These are phyloP conservation scores for Phenacoccus solenopsis DNA, from an alignment of 1,140 invertebrate genomes.

Conservation along the genomic window DNA sequence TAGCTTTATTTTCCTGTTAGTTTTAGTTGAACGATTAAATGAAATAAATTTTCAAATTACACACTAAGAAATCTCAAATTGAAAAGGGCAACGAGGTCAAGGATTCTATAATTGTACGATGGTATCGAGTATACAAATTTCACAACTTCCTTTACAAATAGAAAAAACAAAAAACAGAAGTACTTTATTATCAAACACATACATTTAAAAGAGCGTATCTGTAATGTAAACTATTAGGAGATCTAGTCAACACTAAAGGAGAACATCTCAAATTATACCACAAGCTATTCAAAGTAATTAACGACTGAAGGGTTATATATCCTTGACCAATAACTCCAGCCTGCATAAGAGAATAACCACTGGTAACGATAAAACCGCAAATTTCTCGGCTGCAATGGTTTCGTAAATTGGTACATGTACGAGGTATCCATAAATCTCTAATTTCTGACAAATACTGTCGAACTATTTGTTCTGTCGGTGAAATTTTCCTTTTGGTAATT, in stretches of 20 bases:
- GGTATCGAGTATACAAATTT: too few species aligned
- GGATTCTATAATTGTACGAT: too few species aligned
- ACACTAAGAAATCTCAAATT: too few species aligned
- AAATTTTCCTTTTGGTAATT: not conserved
- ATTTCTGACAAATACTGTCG: conserved; percentile 45
- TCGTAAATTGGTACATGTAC: not conserved
- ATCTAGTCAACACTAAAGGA: not conserved
- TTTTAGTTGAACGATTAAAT: too few species aligned
- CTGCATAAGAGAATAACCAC: conserved; percentile 2
- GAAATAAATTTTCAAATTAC: too few species aligned
- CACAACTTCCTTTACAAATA: too few species aligned
- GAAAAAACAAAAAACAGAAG: not conserved
- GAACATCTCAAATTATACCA: conserved; percentile 7
- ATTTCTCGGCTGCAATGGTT: not conserved
- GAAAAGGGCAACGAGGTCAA: too few species aligned
- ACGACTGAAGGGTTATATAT: conserved; percentile 13
- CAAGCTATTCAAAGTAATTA: conserved; percentile 12
- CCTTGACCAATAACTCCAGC: not conserved
- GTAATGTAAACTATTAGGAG: conserved; percentile 15
- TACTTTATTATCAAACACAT: not conserved
- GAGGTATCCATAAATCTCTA: conserved; percentile 52
- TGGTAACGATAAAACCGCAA: not conserved
- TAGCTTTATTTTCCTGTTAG: too few species aligned
- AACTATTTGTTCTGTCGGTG: conserved; percentile 33
- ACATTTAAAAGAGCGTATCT: not conserved